These are phyloP conservation scores for Rhabdornis inornatus DNA, from an alignment of 2,113 vertebrate species.

Conservation along the genomic window DNA sequence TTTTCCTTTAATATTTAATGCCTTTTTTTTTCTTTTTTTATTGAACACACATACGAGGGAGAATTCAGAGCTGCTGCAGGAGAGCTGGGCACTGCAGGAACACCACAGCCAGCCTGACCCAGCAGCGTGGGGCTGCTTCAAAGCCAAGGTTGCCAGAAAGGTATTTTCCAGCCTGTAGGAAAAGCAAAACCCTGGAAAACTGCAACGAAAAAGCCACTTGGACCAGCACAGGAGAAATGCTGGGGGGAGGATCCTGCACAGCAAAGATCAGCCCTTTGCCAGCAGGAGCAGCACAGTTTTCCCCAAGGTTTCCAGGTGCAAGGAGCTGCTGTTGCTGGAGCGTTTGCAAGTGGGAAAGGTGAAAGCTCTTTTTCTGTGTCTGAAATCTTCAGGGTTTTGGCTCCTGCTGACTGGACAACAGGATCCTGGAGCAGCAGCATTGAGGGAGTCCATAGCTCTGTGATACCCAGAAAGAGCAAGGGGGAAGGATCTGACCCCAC, in stretches of 20 bases:
- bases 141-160: conserved; percentile 33
- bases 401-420: background rate
- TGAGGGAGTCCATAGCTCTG: rapidly evolving
- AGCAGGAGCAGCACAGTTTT: background rate
- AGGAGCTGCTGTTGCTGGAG: background rate
- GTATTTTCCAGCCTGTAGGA: background rate
- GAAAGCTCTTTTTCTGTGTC: background rate
- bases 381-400: background rate
- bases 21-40: background rate
- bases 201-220: background rate
- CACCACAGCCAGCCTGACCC: background rate
- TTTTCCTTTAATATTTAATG: conserved; percentile 30
- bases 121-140: background rate
- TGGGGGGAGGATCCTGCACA: background rate
- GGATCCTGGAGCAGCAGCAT: background rate
- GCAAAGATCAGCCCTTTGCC: background rate
- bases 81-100: background rate
- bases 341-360: background rate
- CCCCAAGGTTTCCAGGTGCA: background rate
- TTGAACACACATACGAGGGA: background rate
- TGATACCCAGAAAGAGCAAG: background rate
- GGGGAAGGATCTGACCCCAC: background rate
- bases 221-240: background rate
- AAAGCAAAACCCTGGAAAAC: background rate
- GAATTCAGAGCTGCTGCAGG: background rate